Evolutionary conservation across 2,113 vertebrate genomes (phyloP).

Genomic region (Coptodon bakossiorum): DNA sequence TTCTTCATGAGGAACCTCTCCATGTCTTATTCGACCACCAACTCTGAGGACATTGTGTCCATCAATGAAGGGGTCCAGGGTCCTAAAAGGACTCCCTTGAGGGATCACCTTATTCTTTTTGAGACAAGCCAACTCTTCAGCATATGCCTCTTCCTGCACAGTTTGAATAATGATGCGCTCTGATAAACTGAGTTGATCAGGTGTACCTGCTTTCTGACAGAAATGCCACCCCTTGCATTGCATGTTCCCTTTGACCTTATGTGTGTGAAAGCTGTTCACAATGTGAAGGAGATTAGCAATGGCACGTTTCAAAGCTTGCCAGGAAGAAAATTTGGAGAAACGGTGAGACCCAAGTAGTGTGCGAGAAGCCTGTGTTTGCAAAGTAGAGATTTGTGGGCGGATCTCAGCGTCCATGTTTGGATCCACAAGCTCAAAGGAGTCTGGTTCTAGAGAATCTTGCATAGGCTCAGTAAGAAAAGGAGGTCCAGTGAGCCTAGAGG

Average conservation of each 20-base stretch:
- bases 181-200: background rate
- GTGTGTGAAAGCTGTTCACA: background rate
- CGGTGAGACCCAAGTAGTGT: background rate
- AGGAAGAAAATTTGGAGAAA: background rate
- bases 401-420: background rate
- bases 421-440: background rate
- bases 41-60: fast-evolving
- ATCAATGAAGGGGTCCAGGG: background rate
- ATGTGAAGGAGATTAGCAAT: background rate
- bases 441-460: background rate
- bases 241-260: background rate
- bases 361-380: background rate
- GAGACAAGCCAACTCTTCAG: background rate
- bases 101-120: fast-evolving
- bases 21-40: background rate
- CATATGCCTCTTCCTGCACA: background rate
- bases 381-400: background rate
- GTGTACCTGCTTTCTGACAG: background rate
- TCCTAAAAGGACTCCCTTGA: background rate
- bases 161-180: background rate
- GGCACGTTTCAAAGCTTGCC: background rate
- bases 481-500: background rate
- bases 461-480: background rate
- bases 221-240: background rate
- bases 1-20: fast-evolving